A percentile compares a stretch with the other conserved stretches of the same genome.
Evolutionary conservation across 2,113 vertebrate species (phyloP).

Genomic region (Zingel zingel): DNA sequence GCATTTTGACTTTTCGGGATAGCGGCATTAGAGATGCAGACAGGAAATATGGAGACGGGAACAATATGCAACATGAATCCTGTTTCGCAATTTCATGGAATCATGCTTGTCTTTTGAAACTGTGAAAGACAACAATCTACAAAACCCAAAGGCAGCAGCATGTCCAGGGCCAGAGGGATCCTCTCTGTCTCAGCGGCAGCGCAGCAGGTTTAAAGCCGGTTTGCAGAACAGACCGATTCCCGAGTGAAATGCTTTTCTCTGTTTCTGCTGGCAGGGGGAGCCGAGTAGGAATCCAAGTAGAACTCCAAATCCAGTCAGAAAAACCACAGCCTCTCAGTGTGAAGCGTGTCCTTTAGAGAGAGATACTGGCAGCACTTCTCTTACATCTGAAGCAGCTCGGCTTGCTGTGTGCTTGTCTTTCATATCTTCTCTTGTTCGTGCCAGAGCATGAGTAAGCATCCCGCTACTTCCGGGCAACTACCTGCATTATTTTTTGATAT

Average conservation of each 20-base stretch:
- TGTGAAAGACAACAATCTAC: slow-evolving; percentile 13
- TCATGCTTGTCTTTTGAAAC: slow-evolving; percentile 20
- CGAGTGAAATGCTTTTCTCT: slow-evolving; percentile 46
- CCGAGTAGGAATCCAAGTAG: slow-evolving; percentile 47
- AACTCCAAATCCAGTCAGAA: slow-evolving; percentile 66
- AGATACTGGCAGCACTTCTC: slow-evolving; percentile 38
- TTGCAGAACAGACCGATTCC: slow-evolving; percentile 29
- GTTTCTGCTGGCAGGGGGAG: slow-evolving; percentile 39
- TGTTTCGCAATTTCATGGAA: slow-evolving; percentile 4
- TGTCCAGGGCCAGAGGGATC: slow-evolving; percentile 22
- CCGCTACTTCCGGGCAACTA: slow-evolving; percentile 18
- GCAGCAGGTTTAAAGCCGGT: slow-evolving; percentile 38
- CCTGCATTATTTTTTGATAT: slow-evolving; percentile 42
- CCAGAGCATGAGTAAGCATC: slow-evolving; percentile 31
- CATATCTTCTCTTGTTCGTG: slow-evolving; percentile 40
- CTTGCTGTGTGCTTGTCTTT: slow-evolving; percentile 57
- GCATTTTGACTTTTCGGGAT: too few species aligned
- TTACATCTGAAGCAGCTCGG: slow-evolving; percentile 46
- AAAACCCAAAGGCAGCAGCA: neutral
- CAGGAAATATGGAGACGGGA: too few species aligned
- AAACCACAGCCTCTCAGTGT: slow-evolving; percentile 43
- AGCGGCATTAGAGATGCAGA: too few species aligned
- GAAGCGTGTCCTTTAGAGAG: slow-evolving; percentile 41
- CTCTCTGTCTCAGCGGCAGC: slow-evolving; percentile 25
- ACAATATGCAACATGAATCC: neutral